Percentiles rank a stretch among this genome's conserved stretches.
phyloP scores from a whole-genome alignment of 2,888 invertebrate species.

The Odontomyia ornata region DNA sequence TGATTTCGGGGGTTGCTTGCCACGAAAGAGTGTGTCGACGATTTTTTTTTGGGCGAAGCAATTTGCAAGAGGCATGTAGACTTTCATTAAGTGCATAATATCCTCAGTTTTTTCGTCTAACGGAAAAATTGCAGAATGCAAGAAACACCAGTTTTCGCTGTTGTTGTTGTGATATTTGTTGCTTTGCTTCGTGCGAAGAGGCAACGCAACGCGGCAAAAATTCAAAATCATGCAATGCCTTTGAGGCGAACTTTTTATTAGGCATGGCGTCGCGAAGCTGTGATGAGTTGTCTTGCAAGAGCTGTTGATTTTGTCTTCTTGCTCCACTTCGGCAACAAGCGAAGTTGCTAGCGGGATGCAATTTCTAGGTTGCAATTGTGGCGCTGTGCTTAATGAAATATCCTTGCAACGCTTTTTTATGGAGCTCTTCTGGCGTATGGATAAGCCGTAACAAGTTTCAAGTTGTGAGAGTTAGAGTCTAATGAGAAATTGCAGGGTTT shows the following conservation, averaged over 20 bases:
- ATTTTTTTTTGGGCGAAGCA: conserved; percentile 46
- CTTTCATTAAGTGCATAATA: conserved; percentile 46
- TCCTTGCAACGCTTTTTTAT: background rate
- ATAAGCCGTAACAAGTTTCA: background rate
- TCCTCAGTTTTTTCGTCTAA: conserved; percentile 23
- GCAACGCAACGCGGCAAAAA: background rate
- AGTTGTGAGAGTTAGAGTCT: background rate
- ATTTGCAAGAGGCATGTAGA: conserved; percentile 48
- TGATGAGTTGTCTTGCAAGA: conserved; percentile 44
- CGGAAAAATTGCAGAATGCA: conserved; percentile 29
- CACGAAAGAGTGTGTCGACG: background rate
- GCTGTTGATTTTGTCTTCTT: conserved; percentile 1
- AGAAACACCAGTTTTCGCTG: background rate
- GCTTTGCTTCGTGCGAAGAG: background rate
- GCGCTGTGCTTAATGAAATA: conserved; percentile 39
- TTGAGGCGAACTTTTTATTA: conserved; percentile 44
- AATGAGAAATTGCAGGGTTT: conserved; percentile 7
- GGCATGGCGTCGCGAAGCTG: conserved; percentile 19
- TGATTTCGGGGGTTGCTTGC: background rate
- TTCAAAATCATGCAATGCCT: conserved; percentile 44
- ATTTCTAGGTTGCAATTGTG: conserved; percentile 34
- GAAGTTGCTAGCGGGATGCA: conserved; percentile 24
- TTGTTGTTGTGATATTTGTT: background rate
- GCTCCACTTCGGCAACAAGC: background rate
- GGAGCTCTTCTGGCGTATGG: background rate